Evolutionary conservation across 1,140 invertebrate genomes (phyloP), one percentile per base, ranked within the genome.

Genomic region (Drosophila pseudoobscura): DNA sequence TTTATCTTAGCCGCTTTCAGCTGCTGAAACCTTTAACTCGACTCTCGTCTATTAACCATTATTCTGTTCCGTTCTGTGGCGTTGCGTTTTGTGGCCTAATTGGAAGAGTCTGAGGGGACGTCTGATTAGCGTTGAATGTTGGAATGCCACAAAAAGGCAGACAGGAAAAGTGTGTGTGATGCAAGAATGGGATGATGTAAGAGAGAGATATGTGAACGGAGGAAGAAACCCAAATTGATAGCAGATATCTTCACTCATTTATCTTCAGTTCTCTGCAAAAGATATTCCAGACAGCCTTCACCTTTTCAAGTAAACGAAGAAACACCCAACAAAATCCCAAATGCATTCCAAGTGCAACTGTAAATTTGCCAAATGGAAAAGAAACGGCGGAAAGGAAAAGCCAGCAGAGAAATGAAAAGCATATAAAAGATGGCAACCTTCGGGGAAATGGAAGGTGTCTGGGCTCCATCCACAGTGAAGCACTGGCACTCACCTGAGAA

Each of bases 1-100:
- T 68, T 75, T 80, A 58, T 75, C 73, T 62, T 51, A 7, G 44
- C 66, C 73, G 73, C 44, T 75, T 44, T 53, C 59, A 6, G 31
- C 60, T 26, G 9, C 41, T 15, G 26, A 13, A 51, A 59, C 60
- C 57, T 66, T 76, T 63, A 79, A 78, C 58, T 57, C 59, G 22
- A 47, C 47, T 4, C 35, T 39, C 35, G 11, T 13, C 77, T 63
- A 79, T 78, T 64, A 77, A 68, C 66, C 52, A 59, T 76, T 59
- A 75, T 62, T 61, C 63, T 60, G 49, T 62, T 61, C 63, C 57
- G 49, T 46, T 13, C 63, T 56, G 49, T 24, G 2, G 24, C 5
- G 24, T 46, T 13, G 47, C 70, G 74, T 39, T 39, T 39, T 39
- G 35, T 58, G 71, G 41, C 60, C 54, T 59, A 50, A 70, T 64